Evolutionary conservation across 2,113 vertebrate species (phyloP).

Genomic region (Bos indicus): DNA sequence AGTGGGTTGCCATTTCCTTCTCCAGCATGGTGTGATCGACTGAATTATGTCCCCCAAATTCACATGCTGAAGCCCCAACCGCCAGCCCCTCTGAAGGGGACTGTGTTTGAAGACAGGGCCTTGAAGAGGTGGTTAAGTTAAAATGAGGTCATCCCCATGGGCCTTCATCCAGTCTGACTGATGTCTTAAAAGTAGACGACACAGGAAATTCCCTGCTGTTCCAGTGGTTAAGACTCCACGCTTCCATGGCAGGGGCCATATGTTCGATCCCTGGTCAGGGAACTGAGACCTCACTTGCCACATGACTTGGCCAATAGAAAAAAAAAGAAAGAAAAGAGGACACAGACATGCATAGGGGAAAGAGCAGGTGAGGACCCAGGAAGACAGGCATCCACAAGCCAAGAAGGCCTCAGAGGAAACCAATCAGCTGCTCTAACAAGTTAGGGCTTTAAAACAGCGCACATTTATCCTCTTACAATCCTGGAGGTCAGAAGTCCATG

Average conservation of each 20-base stretch:
- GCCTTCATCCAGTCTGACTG: too few relatives aligned
- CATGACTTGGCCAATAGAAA: neutral
- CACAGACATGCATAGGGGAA: rapidly evolving
- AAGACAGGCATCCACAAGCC: rapidly evolving
- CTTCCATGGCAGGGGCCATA: neutral
- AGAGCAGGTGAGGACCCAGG: neutral
- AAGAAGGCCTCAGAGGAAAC: too few relatives aligned
- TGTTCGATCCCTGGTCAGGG: neutral
- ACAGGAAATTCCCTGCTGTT: neutral
- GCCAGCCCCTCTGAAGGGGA: rapidly evolving
- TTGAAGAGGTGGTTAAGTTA: neutral
- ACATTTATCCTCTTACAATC: neutral
- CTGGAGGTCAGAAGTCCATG: neutral
- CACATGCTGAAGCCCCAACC: neutral
- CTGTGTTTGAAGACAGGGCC: neutral
- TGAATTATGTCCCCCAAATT: rapidly evolving
- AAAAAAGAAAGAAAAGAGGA: neutral
- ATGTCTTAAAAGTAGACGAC: neutral
- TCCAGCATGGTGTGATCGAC: rapidly evolving
- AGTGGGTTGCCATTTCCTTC: neutral
- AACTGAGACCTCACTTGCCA: neutral
- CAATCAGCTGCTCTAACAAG: neutral
- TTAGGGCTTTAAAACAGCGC: neutral
- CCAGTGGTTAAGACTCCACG: neutral
- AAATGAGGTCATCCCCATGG: rapidly evolving